Evolutionary conservation across 2,113 vertebrate genomes (phyloP).

Genomic region (Castor canadensis): DNA sequence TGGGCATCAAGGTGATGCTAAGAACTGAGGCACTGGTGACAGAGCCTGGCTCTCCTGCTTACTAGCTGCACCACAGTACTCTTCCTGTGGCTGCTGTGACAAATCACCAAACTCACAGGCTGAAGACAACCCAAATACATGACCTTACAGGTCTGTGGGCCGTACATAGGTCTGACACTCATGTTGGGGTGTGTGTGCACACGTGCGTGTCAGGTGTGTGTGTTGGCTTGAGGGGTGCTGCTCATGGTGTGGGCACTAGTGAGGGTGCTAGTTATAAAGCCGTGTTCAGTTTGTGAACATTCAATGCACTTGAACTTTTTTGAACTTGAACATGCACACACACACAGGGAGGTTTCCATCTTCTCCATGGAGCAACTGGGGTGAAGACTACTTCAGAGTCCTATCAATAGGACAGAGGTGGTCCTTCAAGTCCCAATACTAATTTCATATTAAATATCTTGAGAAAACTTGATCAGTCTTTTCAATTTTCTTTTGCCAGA

Average conservation of each 20-base stretch:
- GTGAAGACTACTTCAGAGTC: not conserved
- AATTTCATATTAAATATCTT: not conserved
- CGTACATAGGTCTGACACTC: not conserved
- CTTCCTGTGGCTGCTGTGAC: not conserved
- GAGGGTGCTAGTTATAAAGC: not conserved
- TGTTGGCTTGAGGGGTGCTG: no score
- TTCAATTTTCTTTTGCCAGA: slow-evolving; percentile 34
- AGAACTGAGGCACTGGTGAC: not conserved
- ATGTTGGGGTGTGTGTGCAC: not conserved
- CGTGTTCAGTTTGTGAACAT: not conserved
- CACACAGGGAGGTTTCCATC: not conserved
- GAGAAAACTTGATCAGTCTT: not conserved
- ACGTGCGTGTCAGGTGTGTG: not conserved
- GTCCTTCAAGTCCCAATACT: not conserved
- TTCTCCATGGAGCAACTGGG: not conserved
- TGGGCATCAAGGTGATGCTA: not conserved
- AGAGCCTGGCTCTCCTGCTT: not conserved
- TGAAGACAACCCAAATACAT: not conserved
- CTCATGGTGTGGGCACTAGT: not conserved
- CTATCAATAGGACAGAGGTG: not conserved
- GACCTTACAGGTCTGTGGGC: not conserved
- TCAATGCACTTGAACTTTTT: not conserved
- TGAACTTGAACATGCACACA: no score
- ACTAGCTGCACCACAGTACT: not conserved
- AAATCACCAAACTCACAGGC: not conserved